Percentiles rank a stretch among this genome's conserved stretches.
Evolutionary conservation across 2,113 vertebrate species (phyloP).

Genomic region (Apteryx owenii): DNA sequence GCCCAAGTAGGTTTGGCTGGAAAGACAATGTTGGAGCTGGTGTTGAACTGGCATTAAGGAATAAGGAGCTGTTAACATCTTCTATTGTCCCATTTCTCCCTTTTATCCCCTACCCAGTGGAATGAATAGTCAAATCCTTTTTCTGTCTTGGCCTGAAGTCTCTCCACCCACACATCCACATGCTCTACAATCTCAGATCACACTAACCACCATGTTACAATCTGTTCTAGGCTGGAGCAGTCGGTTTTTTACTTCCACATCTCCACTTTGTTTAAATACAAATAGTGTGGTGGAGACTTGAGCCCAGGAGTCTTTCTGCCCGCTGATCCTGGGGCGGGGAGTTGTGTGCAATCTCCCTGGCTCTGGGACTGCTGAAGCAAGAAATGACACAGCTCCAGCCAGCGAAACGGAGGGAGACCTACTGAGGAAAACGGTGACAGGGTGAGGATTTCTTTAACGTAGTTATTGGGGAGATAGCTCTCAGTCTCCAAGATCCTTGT

Average conservation of each 20-base stretch:
- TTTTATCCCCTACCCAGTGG: not conserved
- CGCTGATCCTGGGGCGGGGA: too few species aligned
- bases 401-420: too few species aligned
- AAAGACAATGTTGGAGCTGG: not conserved
- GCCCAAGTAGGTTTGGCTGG: not conserved
- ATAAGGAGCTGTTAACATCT: not conserved
- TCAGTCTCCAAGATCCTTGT: not conserved
- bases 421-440: not conserved
- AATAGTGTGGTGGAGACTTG: too few species aligned
- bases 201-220: not conserved
- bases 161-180: not conserved
- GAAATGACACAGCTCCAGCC: too few species aligned
- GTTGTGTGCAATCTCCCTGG: too few species aligned
- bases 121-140: not conserved
- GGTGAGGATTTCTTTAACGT: not conserved
- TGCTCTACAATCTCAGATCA: not conserved
- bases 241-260: too few species aligned
- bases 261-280: too few species aligned
- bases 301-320: too few species aligned
- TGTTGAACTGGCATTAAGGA: not conserved
- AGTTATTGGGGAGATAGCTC: not conserved
- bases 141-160: not conserved
- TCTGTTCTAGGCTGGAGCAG: not conserved
- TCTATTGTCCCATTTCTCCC: not conserved
- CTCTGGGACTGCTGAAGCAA: too few species aligned